Base-by-base conservation (phyloP, 2,113 vertebrate genomes). In the Zeus faber region DNA sequence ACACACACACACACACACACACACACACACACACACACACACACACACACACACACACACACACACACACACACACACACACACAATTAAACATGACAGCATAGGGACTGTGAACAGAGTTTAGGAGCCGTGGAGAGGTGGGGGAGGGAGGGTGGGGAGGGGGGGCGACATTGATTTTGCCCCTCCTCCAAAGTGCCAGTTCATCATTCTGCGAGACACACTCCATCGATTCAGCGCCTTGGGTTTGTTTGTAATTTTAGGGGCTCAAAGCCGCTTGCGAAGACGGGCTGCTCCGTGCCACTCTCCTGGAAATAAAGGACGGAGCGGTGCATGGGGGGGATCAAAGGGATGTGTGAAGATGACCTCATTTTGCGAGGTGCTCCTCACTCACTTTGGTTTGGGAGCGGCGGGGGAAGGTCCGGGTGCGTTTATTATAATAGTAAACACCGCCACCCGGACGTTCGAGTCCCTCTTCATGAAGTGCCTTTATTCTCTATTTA, bases 231-330 rank as follows among this genome's bases (percentile, higher is more conserved):
- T 68, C 62, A n/a, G 45, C 37, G 73, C 74, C 85, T 87, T 88
- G 83, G 69, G 80, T 89, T 89, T 89, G 85, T 88, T 88, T 88
- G 87, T 88, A 87, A 89, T 87, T 88, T 87, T 84, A 79, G 84
- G 75, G 74, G 68, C 83, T 88, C 77, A 81, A 75, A 85, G 82
- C 64, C 68, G 75, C 74, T 80, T 62, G 60, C 80, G 75, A 76
- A 83, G 79, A 89, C 80, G 76, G 82, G 86, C 86, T n/a, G 76
- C 80, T 68, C 60, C 70, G 57, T 61, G 72, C 53, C 70, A 62
- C 68, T 68, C 55, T 61, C 58, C 61, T 74, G 10, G n/a, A 76
- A 62, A 76, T 70, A 70, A 85, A 69, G 70, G 73, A 83, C 68
- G 65, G 55, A 56, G n/a, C n/a, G n/a, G n/a, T n/a, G n/a, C n/a